Conservation (phyloP, 1,140 invertebrate genomes). For the Drosophila nigrodunni region DNA sequence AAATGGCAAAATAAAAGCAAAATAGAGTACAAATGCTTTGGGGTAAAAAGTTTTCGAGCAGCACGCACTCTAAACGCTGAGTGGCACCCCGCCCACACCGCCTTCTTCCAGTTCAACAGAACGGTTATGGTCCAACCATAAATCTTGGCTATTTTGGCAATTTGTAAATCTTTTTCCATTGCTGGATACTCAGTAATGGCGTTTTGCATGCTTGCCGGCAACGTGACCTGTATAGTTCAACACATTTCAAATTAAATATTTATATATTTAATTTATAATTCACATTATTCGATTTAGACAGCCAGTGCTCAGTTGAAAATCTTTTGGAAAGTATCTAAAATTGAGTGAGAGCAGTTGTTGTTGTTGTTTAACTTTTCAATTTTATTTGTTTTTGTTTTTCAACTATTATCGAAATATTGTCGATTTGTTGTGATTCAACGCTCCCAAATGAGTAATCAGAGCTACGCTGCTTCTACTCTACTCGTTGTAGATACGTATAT, state of each 20-base stretch:
- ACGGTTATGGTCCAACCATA: conserved; percentile 53
- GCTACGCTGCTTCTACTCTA: background rate
- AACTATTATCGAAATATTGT: conserved; percentile 5
- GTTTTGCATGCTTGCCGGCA: conserved; percentile 3
- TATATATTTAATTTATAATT: conserved; percentile 58
- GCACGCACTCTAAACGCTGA: conserved; percentile 44
- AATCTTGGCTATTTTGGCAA: conserved; percentile 64
- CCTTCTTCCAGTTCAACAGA: background rate
- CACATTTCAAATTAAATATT: conserved; percentile 58
- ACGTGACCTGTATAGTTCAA: conserved; percentile 45
- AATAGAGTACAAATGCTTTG: conserved; percentile 23
- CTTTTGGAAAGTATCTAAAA: background rate
- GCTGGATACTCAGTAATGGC: conserved; percentile 7
- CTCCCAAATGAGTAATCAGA: conserved; percentile 72
- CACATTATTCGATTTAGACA: background rate
- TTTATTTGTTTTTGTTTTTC: background rate
- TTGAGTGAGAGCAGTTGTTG: background rate
- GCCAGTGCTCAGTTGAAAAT: background rate
- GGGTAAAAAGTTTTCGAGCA: conserved; percentile 43
- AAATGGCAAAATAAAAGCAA: conserved; percentile 14
- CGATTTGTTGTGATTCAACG: conserved; percentile 26
- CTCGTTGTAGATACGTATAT: conserved; percentile 12
- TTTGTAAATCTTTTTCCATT: conserved; percentile 63
- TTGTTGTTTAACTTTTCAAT: background rate
- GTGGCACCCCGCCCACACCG: background rate